Evolutionary conservation across 2,113 vertebrate genomes (phyloP), one percentile per base, ranked within the genome.

Genomic region (Fulica atra): DNA sequence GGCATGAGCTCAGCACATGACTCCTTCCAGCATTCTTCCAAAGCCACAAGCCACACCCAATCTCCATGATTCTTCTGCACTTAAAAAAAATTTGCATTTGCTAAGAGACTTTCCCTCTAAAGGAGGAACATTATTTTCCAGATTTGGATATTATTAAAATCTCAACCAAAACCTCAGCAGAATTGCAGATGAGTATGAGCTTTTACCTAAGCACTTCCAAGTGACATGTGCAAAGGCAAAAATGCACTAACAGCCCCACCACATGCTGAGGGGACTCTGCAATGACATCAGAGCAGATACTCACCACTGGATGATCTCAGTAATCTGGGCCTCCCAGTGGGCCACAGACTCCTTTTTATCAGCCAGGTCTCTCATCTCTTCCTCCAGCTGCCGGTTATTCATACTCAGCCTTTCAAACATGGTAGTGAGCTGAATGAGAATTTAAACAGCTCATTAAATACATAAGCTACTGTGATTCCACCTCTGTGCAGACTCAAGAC

Each of bases 291-390:
- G 70, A 81, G 81, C 76, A 64, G 38, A 84, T 36, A 98, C 98
- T 99, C 96, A 99, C 99, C 99, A 99, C 70, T 99, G 99, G 97
- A 99, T 99, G 97, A 99, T 99, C 97, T 99, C 99, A 24, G 99
- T 99, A 97, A 99, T 99, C 71, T 99, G 99, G 80, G 99, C 99
- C 97, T 99, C 99, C 99, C 99, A 99, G 94, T 99, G 99, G 25
- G 99, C 99, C 10, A 99, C 99, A 0, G 99, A 99, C 97, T 99
- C 99, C 96, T 99, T 99, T 96, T 99, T 99, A 97, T 99, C 99
- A 50, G 99, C 98, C 88, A 99, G 97, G 93, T 99, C 99, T 96
- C 98, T 99, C 97, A 99, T 98, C 96, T 99, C 99, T 54, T 99
- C 99, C 97, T 99, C 99, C 97, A 99, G 98, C 91, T 99, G 99